Base-by-base conservation (phyloP, 2,113 vertebrate species). In the Brachirus orientalis region DNA sequence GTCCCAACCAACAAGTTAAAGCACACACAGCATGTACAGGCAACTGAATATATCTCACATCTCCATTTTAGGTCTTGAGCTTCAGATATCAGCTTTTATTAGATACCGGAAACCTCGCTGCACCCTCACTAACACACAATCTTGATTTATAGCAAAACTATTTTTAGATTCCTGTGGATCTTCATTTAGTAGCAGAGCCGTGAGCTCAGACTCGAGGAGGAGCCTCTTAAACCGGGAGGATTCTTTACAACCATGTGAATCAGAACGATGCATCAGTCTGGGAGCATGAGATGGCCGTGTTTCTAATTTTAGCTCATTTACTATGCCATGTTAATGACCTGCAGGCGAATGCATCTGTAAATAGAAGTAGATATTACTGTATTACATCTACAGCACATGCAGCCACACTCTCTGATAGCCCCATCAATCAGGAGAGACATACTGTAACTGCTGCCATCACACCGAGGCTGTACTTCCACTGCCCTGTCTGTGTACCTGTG, bases 121-220 rank as follows among this genome's bases (percentile, higher is more conserved):
- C 61, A 13, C 59, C 19, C 45, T 46, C 22, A 40, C 40, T 20
- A 10, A 55, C 53, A 50, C 60, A 63, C 68, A 46, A 37, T 46
- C 70, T 10, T 65, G 62, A 81, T 82, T 69, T 80, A 84, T 77
- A 53, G 45, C 65, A 63, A 56, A 46, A 69, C 84, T 89, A 90
- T 89, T 88, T 84, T 82, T 81, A 89, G 84, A 72, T 7, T 17
- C 45, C 62, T 53, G 69, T 66, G 58, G 57, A 81, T 85, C 85
- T 84, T 86, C 76, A 83, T 84, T 83, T 63, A 79, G 69, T 14
- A 76, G 63, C 82, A 28, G 54, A n/a, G 60, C 62, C 58, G 35
- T 16, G 17, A 73, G 74, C 70, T 70, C 56, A 75, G 68, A 55
- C 53, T 81, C 58, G 45, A 69, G 57, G 58, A 85, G 48, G 67